These are phyloP conservation scores for Benitochromis conjunctus DNA, from an alignment of 2,113 vertebrate genomes.

Conservation along the genomic window DNA sequence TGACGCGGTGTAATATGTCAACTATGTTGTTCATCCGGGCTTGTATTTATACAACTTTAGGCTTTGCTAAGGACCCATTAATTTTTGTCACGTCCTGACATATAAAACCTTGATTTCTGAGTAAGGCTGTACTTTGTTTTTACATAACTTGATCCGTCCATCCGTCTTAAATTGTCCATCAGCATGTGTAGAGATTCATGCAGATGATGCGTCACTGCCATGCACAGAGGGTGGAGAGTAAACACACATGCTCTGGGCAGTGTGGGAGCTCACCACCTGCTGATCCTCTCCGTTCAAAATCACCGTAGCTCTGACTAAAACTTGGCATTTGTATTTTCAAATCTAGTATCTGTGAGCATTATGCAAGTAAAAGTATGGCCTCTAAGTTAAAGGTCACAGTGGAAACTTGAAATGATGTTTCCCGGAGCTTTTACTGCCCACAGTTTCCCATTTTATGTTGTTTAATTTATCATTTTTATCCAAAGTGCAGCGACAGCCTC, in stretches of 20 bases:
- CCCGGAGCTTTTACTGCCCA: background rate
- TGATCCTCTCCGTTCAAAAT: background rate
- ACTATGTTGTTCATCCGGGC: background rate
- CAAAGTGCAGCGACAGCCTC: background rate
- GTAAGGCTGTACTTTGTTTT: background rate
- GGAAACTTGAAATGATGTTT: background rate
- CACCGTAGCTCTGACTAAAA: background rate
- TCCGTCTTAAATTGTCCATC: background rate
- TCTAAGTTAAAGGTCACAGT: background rate
- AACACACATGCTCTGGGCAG: constrained; percentile 36
- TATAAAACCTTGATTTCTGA: background rate
- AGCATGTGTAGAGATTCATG: background rate
- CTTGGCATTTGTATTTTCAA: background rate
- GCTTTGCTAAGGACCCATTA: background rate
- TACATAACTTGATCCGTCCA: background rate
- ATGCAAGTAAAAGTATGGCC: background rate
- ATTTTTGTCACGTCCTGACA: background rate
- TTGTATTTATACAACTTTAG: background rate
- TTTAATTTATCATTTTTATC: background rate
- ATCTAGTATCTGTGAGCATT: background rate
- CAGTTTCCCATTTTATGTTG: background rate
- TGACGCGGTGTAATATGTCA: background rate
- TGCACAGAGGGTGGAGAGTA: constrained; percentile 11
- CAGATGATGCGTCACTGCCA: constrained; percentile 21
- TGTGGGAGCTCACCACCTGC: background rate